Evolutionary conservation across 2,888 invertebrate species (phyloP).

Genomic region (Dasypogon diadema): DNA sequence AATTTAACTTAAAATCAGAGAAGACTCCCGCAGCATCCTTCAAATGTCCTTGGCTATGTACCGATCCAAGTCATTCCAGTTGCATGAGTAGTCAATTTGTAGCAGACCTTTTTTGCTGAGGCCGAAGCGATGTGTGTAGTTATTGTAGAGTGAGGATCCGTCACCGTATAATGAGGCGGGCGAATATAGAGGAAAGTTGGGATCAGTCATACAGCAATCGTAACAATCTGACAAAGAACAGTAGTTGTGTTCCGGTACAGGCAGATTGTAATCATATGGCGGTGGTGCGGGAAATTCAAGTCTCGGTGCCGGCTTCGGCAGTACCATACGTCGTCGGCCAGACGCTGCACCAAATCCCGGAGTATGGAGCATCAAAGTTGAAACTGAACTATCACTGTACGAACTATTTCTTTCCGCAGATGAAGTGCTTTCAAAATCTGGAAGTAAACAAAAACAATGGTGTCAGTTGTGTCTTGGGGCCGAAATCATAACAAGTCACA

Average conservation of each 20-base stretch:
- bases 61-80: slow-evolving; percentile 84
- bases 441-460: slow-evolving; percentile 3
- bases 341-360: slow-evolving; percentile 62
- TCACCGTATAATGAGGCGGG: slow-evolving; percentile 51
- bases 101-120: slow-evolving; percentile 82
- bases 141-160: slow-evolving; percentile 65
- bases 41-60: slow-evolving; percentile 71
- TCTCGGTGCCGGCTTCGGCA: slow-evolving; percentile 64
- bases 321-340: slow-evolving; percentile 61
- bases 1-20: too few species aligned
- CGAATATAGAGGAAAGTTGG: slow-evolving; percentile 60
- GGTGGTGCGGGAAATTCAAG: slow-evolving; percentile 67
- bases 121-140: slow-evolving; percentile 71
- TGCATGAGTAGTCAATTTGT: slow-evolving; percentile 85
- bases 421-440: slow-evolving; percentile 55
- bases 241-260: slow-evolving; percentile 55
- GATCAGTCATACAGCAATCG: slow-evolving; percentile 53
- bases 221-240: slow-evolving; percentile 56
- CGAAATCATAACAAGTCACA: too few species aligned
- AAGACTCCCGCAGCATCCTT: too few species aligned
- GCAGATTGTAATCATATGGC: slow-evolving; percentile 63
- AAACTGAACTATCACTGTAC: slow-evolving; percentile 57
- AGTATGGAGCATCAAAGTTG: slow-evolving; percentile 63
- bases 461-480: neutral
- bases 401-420: slow-evolving; percentile 57